A percentile compares a stretch with the other conserved stretches of the same genome.
Evolutionary conservation across 2,113 vertebrate species (phyloP).

Genomic region (Mugil cephalus): DNA sequence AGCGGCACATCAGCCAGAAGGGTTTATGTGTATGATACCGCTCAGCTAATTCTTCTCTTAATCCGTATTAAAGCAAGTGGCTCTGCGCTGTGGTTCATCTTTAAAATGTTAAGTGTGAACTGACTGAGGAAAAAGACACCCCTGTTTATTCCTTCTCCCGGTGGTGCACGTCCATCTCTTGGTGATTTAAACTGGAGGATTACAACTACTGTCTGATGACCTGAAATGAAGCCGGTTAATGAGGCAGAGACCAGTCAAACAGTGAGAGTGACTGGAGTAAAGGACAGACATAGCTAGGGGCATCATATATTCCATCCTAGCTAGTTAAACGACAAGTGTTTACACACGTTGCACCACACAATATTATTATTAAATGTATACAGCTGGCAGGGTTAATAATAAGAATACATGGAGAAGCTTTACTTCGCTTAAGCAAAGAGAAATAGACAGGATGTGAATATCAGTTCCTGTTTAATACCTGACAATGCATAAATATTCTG

Average conservation of each 20-base stretch:
- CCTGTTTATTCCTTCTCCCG: conserved; percentile 12
- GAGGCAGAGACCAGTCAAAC: conserved; percentile 3
- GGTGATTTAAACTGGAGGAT: conserved; percentile 13
- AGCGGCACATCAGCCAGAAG: conserved; percentile 33
- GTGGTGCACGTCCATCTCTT: background rate
- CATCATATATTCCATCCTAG: too few species aligned
- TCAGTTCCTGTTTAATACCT: too few species aligned
- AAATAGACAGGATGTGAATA: too few species aligned
- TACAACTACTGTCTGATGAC: conserved; percentile 12
- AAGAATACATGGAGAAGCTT: too few species aligned
- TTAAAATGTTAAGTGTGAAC: conserved; percentile 36
- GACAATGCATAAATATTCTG: too few species aligned
- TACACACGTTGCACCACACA: background rate
- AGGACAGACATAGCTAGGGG: background rate
- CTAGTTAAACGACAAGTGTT: background rate
- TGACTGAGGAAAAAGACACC: conserved; percentile 15
- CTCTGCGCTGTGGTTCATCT: conserved; percentile 24
- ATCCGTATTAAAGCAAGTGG: conserved; percentile 54
- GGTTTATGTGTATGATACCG: conserved; percentile 48
- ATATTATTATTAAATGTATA: too few species aligned
- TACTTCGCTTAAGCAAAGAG: too few species aligned
- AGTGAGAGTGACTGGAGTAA: background rate
- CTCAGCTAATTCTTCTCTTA: conserved; percentile 52
- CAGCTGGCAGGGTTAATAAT: too few species aligned
- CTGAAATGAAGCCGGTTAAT: conserved; percentile 6